Percentiles rank a stretch among this genome's conserved stretches.
These are phyloP conservation scores for Chesias legatella DNA, from an alignment of 2,888 invertebrate genomes.

Conservation along the genomic window DNA sequence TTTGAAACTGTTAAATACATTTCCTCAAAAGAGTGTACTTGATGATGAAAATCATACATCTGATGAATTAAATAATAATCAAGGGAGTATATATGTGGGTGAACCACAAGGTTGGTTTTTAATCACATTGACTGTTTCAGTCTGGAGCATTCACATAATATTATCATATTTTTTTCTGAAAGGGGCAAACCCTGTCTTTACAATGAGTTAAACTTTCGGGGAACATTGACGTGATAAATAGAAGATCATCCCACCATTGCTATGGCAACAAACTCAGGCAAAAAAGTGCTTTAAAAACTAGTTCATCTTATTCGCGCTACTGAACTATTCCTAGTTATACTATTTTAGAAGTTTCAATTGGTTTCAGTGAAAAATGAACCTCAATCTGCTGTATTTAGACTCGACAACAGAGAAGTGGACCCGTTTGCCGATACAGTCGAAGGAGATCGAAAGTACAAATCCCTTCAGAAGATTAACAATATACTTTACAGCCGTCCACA, in stretches of 20 bases:
- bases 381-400: conserved; percentile 46
- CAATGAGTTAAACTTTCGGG: too few relatives aligned
- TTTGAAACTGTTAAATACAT: conserved; percentile 52
- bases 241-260: too few relatives aligned
- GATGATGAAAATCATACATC: too few relatives aligned
- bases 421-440: conserved; percentile 37
- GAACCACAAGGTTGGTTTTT: conserved; percentile 3
- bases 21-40: conserved; percentile 54
- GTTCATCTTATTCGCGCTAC: too few relatives aligned
- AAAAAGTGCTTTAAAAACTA: too few relatives aligned
- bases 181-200: too few relatives aligned
- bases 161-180: too few relatives aligned
- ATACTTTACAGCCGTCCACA: conserved; percentile 48
- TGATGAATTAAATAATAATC: conserved; percentile 31
- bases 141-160: too few relatives aligned
- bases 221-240: too few relatives aligned
- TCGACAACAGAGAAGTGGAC: conserved; percentile 56
- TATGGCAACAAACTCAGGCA: too few relatives aligned
- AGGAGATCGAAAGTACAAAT: conserved; percentile 46
- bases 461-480: conserved; percentile 55
- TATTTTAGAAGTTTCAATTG: conserved; percentile 22
- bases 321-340: too few relatives aligned
- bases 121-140: too few relatives aligned
- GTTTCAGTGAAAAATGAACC: conserved; percentile 28
- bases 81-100: conserved; percentile 19